Conservation (phyloP, 2,113 vertebrate genomes). For the Eidolon helvum region DNA sequence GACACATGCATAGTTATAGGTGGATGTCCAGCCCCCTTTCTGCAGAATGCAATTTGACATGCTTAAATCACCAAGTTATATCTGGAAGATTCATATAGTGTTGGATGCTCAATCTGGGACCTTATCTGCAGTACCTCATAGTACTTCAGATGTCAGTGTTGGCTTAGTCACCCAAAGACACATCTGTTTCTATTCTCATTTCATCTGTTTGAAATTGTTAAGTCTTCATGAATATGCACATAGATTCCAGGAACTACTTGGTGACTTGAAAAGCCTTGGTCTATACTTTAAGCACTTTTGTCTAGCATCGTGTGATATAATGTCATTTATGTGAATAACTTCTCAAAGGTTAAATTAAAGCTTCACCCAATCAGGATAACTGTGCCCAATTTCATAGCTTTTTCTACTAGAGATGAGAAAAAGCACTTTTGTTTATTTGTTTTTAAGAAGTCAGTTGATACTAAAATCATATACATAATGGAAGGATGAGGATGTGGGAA, state of each 20-base stretch:
- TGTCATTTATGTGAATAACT: neutral
- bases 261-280: constrained; percentile 39
- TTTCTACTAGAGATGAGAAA: neutral
- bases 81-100: constrained; percentile 64
- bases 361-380: neutral
- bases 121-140: neutral
- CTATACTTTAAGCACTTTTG: neutral
- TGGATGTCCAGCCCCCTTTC: neutral
- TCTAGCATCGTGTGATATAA: neutral
- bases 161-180: constrained; percentile 68
- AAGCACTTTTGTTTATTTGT: neutral
- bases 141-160: constrained; percentile 45
- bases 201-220: constrained; percentile 65
- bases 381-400: neutral
- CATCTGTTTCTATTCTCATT: constrained; percentile 58
- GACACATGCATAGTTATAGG: neutral
- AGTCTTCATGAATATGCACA: neutral
- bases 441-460: neutral
- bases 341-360: neutral
- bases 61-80: constrained; percentile 10
- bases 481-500: neutral
- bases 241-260: neutral
- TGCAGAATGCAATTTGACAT: neutral
- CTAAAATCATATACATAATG: neutral
- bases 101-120: constrained; percentile 64